Base-by-base conservation (phyloP, 2,888 invertebrate genomes). In the Cancer borealis region DNA sequence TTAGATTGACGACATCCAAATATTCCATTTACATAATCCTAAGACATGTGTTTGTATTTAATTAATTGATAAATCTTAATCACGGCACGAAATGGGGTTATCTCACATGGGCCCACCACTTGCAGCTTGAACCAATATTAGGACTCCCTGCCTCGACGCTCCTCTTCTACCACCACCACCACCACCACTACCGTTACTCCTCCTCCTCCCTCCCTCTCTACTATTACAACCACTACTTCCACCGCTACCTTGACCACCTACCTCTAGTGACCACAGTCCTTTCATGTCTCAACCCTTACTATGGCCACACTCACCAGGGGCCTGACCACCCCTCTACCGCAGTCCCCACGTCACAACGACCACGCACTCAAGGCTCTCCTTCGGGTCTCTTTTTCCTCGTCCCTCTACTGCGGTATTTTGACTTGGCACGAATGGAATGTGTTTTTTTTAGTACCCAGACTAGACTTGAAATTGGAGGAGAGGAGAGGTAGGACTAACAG, bases 31-130 rank as follows among this genome's bases (percentile, higher is more conserved):
- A 17, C 91, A 91, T 91, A 91, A 91, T 45, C 91, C 73, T 73
- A 73, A 91, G 73, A 91, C 73, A 91, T 73, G 73, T 91, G 73
- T 91, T 91, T 91, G 91, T 91, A 45, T 91, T 91, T 91, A 91
- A 91, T 91, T 91, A 91, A 91, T 73, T 91, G 91, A 91, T 91
- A 91, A 91, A 91, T 46, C 73, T 46, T 91, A 91, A 91, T 91
- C 91, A 49, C 45, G 54, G n/a, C n/a, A 46, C n/a, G 46, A 12
- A 60, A 21, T 4, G 73, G 39, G n/a, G 10, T 73, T 91, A 73
- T 73, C 91, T 73, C 73, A 73, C 91, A 46, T 91, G 73, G 73
- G 39, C 45, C 5, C 0, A 39, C 39, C 39, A 12, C 73, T 91
- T 73, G 10, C 39, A 10, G 30, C 12, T 54, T 91, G 46, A 60